phyloP scores from a whole-genome alignment of 2,797 vertebrate species.

The Caiman crocodilus region DNA sequence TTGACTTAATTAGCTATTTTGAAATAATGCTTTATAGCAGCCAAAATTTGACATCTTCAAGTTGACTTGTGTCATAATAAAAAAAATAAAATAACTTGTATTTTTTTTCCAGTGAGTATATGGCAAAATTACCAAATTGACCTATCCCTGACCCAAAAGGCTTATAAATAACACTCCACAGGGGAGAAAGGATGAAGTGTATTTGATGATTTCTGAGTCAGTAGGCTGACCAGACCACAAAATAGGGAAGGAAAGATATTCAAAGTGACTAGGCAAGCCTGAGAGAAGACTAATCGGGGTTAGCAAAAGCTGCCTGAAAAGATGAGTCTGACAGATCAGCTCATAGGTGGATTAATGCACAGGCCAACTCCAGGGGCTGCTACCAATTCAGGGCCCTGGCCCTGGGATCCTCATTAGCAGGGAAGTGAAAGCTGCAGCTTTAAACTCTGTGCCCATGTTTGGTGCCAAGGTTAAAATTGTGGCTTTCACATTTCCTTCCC shows the following conservation, averaged over 20 bases:
- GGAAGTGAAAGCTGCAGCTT: no score
- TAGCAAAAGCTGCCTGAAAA: neutral
- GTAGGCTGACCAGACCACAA: neutral
- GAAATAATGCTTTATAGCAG: neutral
- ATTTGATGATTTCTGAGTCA: neutral
- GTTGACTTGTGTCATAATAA: neutral
- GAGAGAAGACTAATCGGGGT: neutral
- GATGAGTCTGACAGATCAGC: neutral
- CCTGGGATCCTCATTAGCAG: no score
- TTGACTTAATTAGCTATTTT: neutral
- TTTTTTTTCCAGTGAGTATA: neutral
- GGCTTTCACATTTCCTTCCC: no score
- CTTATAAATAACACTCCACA: neutral
- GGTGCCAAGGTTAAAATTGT: no score
- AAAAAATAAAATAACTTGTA: rapidly evolving
- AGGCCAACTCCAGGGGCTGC: no score
- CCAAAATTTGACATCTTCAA: neutral
- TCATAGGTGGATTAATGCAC: no score
- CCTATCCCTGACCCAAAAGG: neutral
- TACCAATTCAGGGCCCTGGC: no score
- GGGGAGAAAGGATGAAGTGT: neutral
- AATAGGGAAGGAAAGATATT: neutral
- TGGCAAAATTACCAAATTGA: neutral
- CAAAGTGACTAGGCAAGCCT: rapidly evolving
- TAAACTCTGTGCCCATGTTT: no score